These are phyloP conservation scores for Fregetta grallaria DNA, from an alignment of 2,113 vertebrate species.

Conservation along the genomic window DNA sequence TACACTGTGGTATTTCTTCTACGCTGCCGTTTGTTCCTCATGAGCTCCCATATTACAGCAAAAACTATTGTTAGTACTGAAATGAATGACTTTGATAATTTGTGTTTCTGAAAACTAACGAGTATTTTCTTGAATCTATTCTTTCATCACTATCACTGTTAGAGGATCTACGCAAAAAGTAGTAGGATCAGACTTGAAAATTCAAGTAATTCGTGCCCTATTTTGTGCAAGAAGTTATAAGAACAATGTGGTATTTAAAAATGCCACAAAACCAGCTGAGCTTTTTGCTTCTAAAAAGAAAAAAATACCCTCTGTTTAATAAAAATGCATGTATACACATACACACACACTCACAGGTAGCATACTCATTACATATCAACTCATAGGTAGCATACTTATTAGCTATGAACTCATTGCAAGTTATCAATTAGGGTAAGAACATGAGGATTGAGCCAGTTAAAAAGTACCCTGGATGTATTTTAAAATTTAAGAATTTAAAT, in stretches of 20 bases:
- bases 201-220: background rate
- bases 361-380: too few relatives aligned
- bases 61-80: background rate
- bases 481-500: background rate
- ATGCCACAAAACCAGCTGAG: background rate
- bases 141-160: background rate
- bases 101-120: background rate
- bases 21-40: rapidly evolving
- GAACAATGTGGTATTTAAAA: background rate
- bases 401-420: background rate
- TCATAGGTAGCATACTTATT: background rate
- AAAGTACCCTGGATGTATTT: background rate
- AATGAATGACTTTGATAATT: background rate
- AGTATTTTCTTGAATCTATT: background rate
- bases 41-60: background rate
- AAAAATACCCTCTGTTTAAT: background rate
- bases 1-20: background rate
- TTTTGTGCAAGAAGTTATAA: background rate
- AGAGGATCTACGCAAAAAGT: background rate
- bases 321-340: background rate
- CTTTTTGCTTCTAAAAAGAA: background rate
- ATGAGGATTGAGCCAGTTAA: background rate
- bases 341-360: background rate
- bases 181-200: background rate
- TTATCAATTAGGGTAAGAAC: background rate